phyloP scores from a whole-genome alignment of 2,797 vertebrate species.

The Hozukius guyotensis region DNA sequence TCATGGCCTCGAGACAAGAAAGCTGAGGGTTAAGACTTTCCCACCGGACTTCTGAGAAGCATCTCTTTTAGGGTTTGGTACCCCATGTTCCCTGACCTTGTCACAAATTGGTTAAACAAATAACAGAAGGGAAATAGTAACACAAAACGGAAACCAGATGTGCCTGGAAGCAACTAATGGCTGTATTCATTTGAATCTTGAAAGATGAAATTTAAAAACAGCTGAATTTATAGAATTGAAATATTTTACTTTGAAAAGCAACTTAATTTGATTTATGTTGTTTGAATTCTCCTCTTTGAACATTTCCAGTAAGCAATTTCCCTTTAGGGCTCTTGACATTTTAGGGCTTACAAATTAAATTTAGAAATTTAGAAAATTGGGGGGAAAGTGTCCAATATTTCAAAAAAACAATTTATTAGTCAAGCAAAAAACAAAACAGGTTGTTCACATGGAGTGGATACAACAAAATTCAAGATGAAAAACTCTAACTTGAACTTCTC shows the following conservation, averaged over 20 bases:
- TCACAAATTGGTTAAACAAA: background rate
- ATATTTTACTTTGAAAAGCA: background rate
- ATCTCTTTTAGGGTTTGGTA: background rate
- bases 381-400: too few species aligned
- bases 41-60: slow-evolving; percentile 17
- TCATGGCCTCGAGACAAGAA: slow-evolving; percentile 12
- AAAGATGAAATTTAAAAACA: background rate
- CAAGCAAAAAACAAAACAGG: background rate
- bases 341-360: background rate
- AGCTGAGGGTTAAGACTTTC: slow-evolving; percentile 33
- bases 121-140: background rate
- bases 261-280: background rate
- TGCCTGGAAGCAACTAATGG: background rate
- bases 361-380: too few species aligned
- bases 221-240: background rate
- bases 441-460: background rate
- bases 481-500: background rate
- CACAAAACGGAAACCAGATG: background rate
- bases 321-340: background rate
- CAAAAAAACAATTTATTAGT: background rate
- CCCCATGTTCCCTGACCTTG: background rate
- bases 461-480: background rate
- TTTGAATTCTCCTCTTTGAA: background rate
- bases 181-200: background rate
- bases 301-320: background rate